These are phyloP conservation scores for Apeltes quadracus DNA, from an alignment of 2,113 vertebrate species.

Conservation along the genomic window DNA sequence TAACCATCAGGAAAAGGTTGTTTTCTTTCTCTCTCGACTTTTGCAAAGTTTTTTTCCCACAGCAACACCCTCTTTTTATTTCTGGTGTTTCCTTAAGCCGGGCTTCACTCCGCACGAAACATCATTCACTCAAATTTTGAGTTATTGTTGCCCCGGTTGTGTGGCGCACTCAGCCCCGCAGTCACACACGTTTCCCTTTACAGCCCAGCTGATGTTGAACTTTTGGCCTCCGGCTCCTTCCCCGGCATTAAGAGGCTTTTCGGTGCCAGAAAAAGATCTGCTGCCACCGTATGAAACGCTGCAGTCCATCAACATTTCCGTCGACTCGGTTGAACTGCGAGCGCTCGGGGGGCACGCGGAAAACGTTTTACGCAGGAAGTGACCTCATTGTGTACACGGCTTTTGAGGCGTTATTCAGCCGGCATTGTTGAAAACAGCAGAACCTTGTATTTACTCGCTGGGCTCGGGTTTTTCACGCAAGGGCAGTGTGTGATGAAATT, in stretches of 20 bases:
- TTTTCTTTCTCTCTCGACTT: background rate
- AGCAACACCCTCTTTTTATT: conserved; percentile 2
- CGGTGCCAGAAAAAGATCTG: conserved; percentile 35
- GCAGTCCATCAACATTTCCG: conserved; percentile 59
- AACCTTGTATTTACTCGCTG: conserved; percentile 81
- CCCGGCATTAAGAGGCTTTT: conserved; percentile 7
- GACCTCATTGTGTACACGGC: conserved; percentile 85
- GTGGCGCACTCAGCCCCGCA: background rate
- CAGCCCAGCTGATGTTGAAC: conserved; percentile 40
- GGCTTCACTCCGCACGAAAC: conserved; percentile 45
- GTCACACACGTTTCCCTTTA: conserved; percentile 28
- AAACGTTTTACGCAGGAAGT: conserved; percentile 87
- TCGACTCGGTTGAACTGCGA: conserved; percentile 63
- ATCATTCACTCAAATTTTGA: conserved; percentile 40
- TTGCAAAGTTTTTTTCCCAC: conserved; percentile 33
- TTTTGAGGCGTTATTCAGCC: conserved; percentile 80
- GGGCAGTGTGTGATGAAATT: conserved; percentile 84
- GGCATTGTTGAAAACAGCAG: conserved; percentile 88
- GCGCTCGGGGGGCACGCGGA: conserved; percentile 48
- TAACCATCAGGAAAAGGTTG: conserved; percentile 22
- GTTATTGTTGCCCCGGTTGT: conserved; percentile 39
- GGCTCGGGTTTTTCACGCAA: conserved; percentile 79
- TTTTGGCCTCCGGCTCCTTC: conserved; percentile 56
- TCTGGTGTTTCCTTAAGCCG: conserved; percentile 28
- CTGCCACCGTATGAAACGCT: background rate